phyloP scores from a whole-genome alignment of 2,888 invertebrate species.

The Agonopterix alstromeriana region DNA sequence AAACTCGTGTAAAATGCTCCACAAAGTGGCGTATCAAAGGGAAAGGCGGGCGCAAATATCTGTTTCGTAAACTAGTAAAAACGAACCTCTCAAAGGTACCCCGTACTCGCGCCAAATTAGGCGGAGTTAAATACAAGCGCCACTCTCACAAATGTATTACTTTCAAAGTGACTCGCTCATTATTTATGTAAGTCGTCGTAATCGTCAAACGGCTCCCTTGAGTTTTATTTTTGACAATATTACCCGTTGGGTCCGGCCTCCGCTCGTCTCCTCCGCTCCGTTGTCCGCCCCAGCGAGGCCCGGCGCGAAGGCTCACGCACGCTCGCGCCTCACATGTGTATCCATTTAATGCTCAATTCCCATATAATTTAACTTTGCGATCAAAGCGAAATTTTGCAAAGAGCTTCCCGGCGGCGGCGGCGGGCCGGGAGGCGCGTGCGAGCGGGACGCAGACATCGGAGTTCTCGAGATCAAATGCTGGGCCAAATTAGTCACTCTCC shows the following conservation, averaged over 20 bases:
- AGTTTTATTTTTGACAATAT: conserved; percentile 48
- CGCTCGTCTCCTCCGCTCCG: not conserved
- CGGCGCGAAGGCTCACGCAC: conserved; percentile 7
- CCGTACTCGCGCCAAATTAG: conserved; percentile 74
- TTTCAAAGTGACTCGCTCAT: conserved; percentile 69
- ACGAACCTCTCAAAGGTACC: conserved; percentile 74
- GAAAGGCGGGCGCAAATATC: conserved; percentile 76
- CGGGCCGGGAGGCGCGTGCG: conserved; percentile 54
- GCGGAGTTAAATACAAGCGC: conserved; percentile 74
- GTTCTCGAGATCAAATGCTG: conserved; percentile 76
- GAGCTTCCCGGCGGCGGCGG: conserved; percentile 68
- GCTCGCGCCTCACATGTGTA: conserved; percentile 59
- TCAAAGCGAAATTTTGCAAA: conserved; percentile 76
- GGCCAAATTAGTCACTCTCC: conserved; percentile 78
- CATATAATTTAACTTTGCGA: conserved; percentile 78
- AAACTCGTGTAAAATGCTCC: conserved; percentile 77
- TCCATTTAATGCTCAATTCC: conserved; percentile 77
- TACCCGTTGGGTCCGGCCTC: conserved; percentile 16
- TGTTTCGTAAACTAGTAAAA: conserved; percentile 77
- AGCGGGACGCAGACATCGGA: conserved; percentile 63
- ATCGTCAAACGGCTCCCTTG: conserved; percentile 56
- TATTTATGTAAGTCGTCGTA: conserved; percentile 69
- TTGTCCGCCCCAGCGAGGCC: not conserved
- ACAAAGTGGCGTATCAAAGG: conserved; percentile 76
- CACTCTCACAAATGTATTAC: conserved; percentile 65